phyloP scores from a whole-genome alignment of 2,888 invertebrate species.

The Macroteleia sp. region DNA sequence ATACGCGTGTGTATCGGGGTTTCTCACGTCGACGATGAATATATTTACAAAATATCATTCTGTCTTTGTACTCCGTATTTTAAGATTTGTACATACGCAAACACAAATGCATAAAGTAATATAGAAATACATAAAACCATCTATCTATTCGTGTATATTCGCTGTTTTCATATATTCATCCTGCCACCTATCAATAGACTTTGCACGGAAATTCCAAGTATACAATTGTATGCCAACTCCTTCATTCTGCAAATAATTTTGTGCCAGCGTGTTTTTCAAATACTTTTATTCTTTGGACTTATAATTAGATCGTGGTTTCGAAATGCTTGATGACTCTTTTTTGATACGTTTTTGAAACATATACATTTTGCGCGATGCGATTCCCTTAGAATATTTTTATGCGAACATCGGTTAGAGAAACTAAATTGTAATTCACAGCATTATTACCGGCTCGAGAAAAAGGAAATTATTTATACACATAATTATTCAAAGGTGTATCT shows the following conservation, averaged over 20 bases:
- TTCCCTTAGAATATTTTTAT: not conserved
- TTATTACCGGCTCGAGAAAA: too few species aligned
- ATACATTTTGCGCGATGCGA: not conserved
- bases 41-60: slow-evolving; percentile 72
- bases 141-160: slow-evolving; percentile 37
- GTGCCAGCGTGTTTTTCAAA: slow-evolving; percentile 67
- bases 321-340: slow-evolving; percentile 70
- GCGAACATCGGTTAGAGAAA: not conserved
- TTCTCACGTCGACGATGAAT: slow-evolving; percentile 66
- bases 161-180: slow-evolving; percentile 57
- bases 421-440: too few species aligned
- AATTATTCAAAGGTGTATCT: too few species aligned
- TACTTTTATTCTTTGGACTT: slow-evolving; percentile 69
- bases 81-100: slow-evolving; percentile 37
- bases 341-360: not conserved
- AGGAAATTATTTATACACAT: too few species aligned
- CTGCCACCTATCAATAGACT: slow-evolving; percentile 65
- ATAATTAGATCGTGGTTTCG: slow-evolving; percentile 73
- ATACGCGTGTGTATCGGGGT: slow-evolving; percentile 30
- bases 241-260: slow-evolving; percentile 61
- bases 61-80: slow-evolving; percentile 62
- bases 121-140: slow-evolving; percentile 58
- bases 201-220: slow-evolving; percentile 72
- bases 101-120: slow-evolving; percentile 58
- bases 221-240: slow-evolving; percentile 66